phyloP scores from a whole-genome alignment of 2,113 vertebrate genomes.

The Percopsis transmontana region DNA sequence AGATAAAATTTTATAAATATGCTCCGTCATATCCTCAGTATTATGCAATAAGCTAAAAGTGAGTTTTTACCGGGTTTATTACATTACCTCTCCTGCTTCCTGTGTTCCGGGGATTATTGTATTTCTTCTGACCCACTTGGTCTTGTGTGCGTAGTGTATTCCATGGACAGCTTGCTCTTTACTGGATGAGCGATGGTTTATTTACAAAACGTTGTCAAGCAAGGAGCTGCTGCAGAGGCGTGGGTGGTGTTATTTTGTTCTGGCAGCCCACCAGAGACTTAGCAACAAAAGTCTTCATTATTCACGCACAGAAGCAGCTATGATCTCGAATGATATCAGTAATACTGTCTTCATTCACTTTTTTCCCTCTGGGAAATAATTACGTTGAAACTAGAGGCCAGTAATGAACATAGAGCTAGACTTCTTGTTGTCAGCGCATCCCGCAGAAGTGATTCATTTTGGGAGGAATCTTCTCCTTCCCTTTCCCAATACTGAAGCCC shows the following conservation, averaged over 20 bases:
- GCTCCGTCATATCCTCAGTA: slow-evolving; percentile 6
- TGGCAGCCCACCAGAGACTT: not conserved
- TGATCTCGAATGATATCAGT: not conserved
- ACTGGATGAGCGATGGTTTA: not conserved
- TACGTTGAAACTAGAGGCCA: slow-evolving; percentile 12
- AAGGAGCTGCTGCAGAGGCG: not conserved
- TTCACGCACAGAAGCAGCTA: not conserved
- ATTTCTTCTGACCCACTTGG: not conserved
- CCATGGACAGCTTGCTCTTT: not conserved
- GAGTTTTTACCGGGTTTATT: not conserved
- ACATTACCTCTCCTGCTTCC: not conserved
- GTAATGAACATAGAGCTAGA: slow-evolving; percentile 13
- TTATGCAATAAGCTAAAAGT: not conserved
- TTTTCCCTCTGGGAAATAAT: slow-evolving; percentile 23
- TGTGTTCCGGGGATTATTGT: not conserved
- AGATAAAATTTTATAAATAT: not conserved
- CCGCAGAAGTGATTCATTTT: not conserved
- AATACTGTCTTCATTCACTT: slow-evolving; percentile 21
- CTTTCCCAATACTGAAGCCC: not conserved
- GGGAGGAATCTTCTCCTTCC: not conserved
- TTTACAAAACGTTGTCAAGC: not conserved
- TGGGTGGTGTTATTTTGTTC: not conserved
- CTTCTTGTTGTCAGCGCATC: not conserved
- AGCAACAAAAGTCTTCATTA: not conserved
- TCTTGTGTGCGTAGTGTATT: not conserved